Percentiles rank a stretch among this genome's conserved stretches.
phyloP scores from a whole-genome alignment of 2,888 invertebrate species.

The Torymus aiolomorphi region DNA sequence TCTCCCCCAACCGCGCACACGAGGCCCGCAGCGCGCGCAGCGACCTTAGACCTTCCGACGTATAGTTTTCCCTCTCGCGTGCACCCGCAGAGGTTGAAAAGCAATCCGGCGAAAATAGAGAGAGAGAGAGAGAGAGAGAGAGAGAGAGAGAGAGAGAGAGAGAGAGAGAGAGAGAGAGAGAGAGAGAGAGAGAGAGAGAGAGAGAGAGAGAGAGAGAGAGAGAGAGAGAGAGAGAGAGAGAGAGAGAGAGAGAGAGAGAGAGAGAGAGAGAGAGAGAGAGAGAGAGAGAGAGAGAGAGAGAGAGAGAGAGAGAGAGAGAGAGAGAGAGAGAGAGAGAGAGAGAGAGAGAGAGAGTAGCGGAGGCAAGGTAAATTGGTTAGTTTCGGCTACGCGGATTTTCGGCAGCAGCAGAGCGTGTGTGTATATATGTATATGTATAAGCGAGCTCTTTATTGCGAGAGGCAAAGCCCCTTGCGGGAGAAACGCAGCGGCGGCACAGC shows the following conservation, averaged over 20 bases:
- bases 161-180: neutral
- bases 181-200: neutral
- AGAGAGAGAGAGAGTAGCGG: neutral
- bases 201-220: neutral
- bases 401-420: neutral
- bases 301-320: neutral
- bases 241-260: neutral
- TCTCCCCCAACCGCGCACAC: too few relatives aligned
- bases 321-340: too few relatives aligned
- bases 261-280: neutral
- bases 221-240: neutral
- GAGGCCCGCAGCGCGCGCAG: too few relatives aligned
- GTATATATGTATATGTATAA: too few relatives aligned
- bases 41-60: too few relatives aligned
- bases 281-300: neutral
- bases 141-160: neutral
- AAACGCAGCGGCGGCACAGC: neutral
- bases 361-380: slow-evolving; percentile 28
- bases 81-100: too few relatives aligned
- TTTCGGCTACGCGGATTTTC: slow-evolving; percentile 26
- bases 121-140: neutral
- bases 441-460: neutral
- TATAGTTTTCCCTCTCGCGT: too few relatives aligned
- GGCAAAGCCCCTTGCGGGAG: neutral
- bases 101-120: neutral